These are phyloP conservation scores for Amiota minor DNA, from an alignment of 2,888 invertebrate species.

Conservation along the genomic window DNA sequence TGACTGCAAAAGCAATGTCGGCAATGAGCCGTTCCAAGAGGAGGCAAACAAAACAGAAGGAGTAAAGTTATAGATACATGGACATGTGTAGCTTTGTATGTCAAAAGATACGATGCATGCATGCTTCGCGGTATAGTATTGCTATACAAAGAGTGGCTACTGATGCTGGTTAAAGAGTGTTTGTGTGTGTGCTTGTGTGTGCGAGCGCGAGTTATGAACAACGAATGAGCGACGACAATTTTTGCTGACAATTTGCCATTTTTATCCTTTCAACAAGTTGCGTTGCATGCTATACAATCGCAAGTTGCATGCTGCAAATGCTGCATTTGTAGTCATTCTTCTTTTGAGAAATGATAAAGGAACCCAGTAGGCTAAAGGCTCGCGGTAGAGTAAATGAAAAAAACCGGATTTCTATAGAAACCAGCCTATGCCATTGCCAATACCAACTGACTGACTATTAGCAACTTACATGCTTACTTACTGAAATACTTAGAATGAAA, in stretches of 20 bases:
- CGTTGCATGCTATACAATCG: neutral
- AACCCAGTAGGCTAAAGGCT: too few relatives aligned
- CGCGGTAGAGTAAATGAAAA: conserved; percentile 5
- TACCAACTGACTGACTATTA: too few relatives aligned
- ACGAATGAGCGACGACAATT: neutral
- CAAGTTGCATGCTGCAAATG: neutral
- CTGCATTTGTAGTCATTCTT: conserved; percentile 5
- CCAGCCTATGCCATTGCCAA: too few relatives aligned
- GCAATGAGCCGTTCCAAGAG: conserved; percentile 5
- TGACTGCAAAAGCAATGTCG: neutral
- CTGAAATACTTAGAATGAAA: too few relatives aligned
- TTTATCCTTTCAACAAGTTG: conserved; percentile 13
- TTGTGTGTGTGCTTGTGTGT: neutral
- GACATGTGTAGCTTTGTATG: too few relatives aligned
- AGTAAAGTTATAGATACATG: neutral
- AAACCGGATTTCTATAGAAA: neutral
- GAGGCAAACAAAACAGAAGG: neutral
- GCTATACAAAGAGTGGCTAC: neutral
- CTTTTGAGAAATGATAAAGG: neutral
- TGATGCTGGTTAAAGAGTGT: conserved; percentile 4
- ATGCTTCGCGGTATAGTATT: neutral
- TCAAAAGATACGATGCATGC: too few relatives aligned
- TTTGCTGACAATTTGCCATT: conserved; percentile 17
- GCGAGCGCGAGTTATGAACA: too few relatives aligned
- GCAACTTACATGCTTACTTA: too few relatives aligned